Evolutionary conservation across 2,888 invertebrate genomes (phyloP), one percentile per base, ranked within the genome.

Genomic region (Craniophora ligustri): DNA sequence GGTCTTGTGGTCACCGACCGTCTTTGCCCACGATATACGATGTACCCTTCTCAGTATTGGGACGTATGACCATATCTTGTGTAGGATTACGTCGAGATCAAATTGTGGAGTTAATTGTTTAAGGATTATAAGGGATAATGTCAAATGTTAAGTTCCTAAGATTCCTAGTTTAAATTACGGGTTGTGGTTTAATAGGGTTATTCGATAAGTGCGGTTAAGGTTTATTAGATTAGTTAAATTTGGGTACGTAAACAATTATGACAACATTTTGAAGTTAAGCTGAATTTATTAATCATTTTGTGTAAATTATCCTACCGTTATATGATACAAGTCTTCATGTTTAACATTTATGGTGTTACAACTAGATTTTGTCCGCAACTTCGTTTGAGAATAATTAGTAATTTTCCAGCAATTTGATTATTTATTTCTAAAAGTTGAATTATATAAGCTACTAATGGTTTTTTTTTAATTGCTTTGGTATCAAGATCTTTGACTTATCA

Each of bases 41-140:
- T 23, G 41, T 8, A 70, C 73, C 75, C 75, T 72, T 32, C 50
- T 72, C 72, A 74, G 51, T 58, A 67, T 56, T 68, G 34, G 59
- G 62, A 71, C 68, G 32, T 69, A 74, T 74, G 66, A 50, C 65
- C 70, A 73, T 73, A 78, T 76, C 68, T 79, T 73, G 64, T 58
- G 41, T 26, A 28, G 72, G 75, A 71, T 79, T 79, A 79, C 61
- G 60, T 56, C 36, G 49, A 68, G 67, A 72, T 76, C 78, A 76
- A 74, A 74, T 62, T 53, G 51, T 50, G 26, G 46, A 69, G 72
- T 72, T 72, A 73, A 75, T 75, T 69, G 72, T 75, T 60, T 58
- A 16, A 61, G 73, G 75, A 61, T 73, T 69, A 66, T 60, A 64
- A 36, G 39, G 68, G 72, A 60, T 68, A 47, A 21, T 54, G 55